phyloP scores from a whole-genome alignment of 2,797 vertebrate genomes.

The Poeciliopsis paucimaculata region DNA sequence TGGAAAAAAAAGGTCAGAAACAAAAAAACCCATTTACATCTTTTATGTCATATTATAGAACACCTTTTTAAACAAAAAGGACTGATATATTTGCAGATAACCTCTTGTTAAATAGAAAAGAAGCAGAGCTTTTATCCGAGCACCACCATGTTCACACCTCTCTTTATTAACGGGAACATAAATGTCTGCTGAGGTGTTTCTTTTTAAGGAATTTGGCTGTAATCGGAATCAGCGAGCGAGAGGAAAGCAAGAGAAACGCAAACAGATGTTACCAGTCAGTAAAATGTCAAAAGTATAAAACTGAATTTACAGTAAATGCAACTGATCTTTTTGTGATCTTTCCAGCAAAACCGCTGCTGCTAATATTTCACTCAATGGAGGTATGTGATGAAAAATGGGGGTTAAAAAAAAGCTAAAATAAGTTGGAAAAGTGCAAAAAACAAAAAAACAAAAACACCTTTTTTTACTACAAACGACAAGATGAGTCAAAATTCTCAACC shows the following conservation, averaged over 20 bases:
- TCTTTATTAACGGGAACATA: neutral
- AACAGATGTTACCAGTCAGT: neutral
- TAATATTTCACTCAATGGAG: neutral
- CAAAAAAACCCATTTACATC: neutral
- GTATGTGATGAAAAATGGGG: neutral
- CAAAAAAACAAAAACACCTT: neutral
- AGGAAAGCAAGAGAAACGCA: neutral
- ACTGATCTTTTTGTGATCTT: neutral
- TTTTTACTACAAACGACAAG: neutral
- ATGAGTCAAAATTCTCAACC: neutral
- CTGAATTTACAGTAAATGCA: neutral
- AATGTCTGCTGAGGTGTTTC: neutral
- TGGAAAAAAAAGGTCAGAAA: neutral
- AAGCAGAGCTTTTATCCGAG: neutral
- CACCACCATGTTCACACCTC: neutral
- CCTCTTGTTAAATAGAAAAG: neutral
- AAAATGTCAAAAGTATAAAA: neutral
- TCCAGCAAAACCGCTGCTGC: neutral
- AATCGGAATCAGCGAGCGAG: neutral
- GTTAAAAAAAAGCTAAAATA: neutral
- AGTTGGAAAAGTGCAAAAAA: neutral
- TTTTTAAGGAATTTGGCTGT: neutral
- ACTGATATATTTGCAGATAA: neutral
- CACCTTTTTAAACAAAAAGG: neutral
- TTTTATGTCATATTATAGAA: neutral